Evolutionary conservation across 1,140 invertebrate genomes (phyloP).

Genomic region (Drosophila nasuta): DNA sequence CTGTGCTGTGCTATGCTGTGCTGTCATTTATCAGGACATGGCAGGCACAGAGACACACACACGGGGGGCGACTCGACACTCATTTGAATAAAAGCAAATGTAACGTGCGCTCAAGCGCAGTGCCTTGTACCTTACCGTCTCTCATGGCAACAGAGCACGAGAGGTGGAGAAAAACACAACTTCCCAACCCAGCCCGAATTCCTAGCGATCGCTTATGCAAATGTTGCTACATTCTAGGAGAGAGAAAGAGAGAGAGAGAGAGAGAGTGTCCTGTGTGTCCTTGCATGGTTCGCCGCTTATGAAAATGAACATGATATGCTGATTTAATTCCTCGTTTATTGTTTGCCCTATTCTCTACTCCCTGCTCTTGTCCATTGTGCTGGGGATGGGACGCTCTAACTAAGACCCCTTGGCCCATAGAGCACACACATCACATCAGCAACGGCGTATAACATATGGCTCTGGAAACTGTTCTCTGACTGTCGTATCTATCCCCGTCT

Average conservation of each 20-base stretch:
- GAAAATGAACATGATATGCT: slow-evolving; percentile 79
- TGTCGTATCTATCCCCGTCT: not conserved
- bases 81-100: slow-evolving; percentile 63
- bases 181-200: not conserved
- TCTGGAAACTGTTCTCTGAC: slow-evolving; percentile 16
- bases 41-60: too few species aligned
- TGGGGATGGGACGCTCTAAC: slow-evolving; percentile 14
- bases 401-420: slow-evolving; percentile 40
- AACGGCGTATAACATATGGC: slow-evolving; percentile 14
- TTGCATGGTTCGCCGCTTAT: slow-evolving; percentile 72
- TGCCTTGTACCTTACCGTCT: slow-evolving; percentile 44
- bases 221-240: slow-evolving; percentile 41
- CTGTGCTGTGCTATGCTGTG: not conserved
- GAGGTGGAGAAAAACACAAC: slow-evolving; percentile 2
- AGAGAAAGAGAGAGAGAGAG: too few species aligned
- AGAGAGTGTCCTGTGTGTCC: slow-evolving; percentile 38
- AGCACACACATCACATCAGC: slow-evolving; percentile 21
- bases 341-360: not conserved
- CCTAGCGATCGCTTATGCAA: slow-evolving; percentile 59
- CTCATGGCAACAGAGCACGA: not conserved
- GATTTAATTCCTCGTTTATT: slow-evolving; percentile 54
- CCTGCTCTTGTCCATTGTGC: slow-evolving; percentile 15
- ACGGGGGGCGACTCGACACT: slow-evolving; percentile 29
- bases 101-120: slow-evolving; percentile 65
- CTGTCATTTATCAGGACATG: slow-evolving; percentile 71